phyloP scores from a whole-genome alignment of 2,888 invertebrate species.

The Xylocampa areola region DNA sequence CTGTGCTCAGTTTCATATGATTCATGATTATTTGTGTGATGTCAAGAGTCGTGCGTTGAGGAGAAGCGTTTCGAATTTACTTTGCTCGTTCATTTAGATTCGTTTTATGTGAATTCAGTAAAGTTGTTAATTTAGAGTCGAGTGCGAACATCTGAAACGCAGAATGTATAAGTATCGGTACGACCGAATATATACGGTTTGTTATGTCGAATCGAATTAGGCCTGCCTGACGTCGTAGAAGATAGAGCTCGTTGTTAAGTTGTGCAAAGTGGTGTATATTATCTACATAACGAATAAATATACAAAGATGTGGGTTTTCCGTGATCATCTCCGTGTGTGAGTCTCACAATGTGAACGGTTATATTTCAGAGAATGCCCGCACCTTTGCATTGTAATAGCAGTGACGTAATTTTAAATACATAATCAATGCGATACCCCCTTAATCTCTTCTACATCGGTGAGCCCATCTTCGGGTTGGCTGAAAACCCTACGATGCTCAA shows the following conservation, averaged over 20 bases:
- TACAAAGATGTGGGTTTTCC: slow-evolving; percentile 89
- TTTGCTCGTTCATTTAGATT: slow-evolving; percentile 81
- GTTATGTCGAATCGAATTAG: slow-evolving; percentile 77
- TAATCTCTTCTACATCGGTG: slow-evolving; percentile 78
- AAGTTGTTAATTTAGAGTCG: slow-evolving; percentile 84
- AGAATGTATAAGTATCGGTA: slow-evolving; percentile 85
- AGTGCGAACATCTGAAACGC: slow-evolving; percentile 87
- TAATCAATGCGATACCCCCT: slow-evolving; percentile 83
- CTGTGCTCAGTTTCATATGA: slow-evolving; percentile 89
- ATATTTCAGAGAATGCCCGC: slow-evolving; percentile 83
- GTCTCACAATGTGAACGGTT: slow-evolving; percentile 73
- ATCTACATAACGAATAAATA: slow-evolving; percentile 84
- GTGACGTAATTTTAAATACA: slow-evolving; percentile 83
- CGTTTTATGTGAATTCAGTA: slow-evolving; percentile 85
- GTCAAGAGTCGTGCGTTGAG: slow-evolving; percentile 90
- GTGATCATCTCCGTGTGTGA: slow-evolving; percentile 81
- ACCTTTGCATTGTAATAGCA: slow-evolving; percentile 86
- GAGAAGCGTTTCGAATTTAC: slow-evolving; percentile 90
- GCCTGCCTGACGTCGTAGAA: slow-evolving; percentile 75
- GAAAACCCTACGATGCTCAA: slow-evolving; percentile 88
- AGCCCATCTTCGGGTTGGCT: slow-evolving; percentile 83
- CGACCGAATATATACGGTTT: slow-evolving; percentile 71
- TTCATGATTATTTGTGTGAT: slow-evolving; percentile 88
- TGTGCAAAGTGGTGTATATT: slow-evolving; percentile 88
- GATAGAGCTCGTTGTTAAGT: slow-evolving; percentile 83